Evolutionary conservation across 2,797 vertebrate genomes (phyloP), one percentile per base, ranked within the genome.

Genomic region (Neomorphus geoffroyi): DNA sequence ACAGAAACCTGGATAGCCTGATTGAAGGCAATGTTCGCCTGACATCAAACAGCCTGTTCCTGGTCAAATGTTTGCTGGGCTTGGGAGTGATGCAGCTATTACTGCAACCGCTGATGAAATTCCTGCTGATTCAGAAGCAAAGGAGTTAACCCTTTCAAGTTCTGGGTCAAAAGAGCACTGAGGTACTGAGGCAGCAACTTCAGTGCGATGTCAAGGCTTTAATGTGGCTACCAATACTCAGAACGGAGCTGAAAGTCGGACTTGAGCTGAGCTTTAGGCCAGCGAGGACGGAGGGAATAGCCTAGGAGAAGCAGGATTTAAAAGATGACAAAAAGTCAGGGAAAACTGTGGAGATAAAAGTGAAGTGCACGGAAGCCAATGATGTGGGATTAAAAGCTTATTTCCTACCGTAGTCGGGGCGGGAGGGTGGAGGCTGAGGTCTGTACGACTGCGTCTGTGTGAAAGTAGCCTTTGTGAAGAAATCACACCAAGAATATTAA

Each of bases 321-420:
- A 88, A 86, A 74, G 83, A 90, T 94, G 83, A 90, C 92, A 92
- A 82, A 80, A 86, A 93, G 90, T 95, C 83, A 84, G 80, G 53
- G 70, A 43, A 67, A 93, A 41, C 39, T 10, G 48, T 26, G 3
- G 69, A 94, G 90, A 94, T 81, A 84, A 95, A 94, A 96, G 88
- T 19, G 37, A 80, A 92, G 69, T 28, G 66, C 70, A 64, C 53
- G 80, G 93, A 88, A 92, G 88, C 70, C 93, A 94, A 46, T 45
- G 37, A 78, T 88, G 93, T 94, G 77, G 91, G 93, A 88, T 95
- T 72, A 95, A 94, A 91, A 91, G 78, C 92, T 95, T 90, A 72
- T 93, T 92, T 89, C 83, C 83, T 50, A 11, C 80, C 58, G 86
- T 19, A 78, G 67, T 5, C 1, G 0, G 30, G 75, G 91, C 0